phyloP scores from a whole-genome alignment of 2,797 vertebrate species.

The Rhinatrema bivittatum region DNA sequence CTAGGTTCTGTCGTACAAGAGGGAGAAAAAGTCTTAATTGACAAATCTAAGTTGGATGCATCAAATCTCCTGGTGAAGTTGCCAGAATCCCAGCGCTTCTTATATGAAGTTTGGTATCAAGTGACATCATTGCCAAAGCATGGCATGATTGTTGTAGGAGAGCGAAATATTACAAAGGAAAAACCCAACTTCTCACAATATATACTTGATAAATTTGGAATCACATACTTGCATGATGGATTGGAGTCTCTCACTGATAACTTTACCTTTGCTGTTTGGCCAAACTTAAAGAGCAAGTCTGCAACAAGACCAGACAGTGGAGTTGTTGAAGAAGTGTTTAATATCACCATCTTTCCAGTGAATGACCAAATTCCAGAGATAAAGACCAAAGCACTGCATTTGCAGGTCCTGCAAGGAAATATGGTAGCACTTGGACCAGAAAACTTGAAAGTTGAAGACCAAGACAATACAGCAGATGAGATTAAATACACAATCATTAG shows the following conservation, averaged over 20 bases:
- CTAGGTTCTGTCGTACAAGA: conserved; percentile 73
- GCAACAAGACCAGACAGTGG: conserved; percentile 51
- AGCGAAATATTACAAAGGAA: conserved; percentile 74
- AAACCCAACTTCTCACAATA: conserved; percentile 85
- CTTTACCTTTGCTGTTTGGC: conserved; percentile 74
- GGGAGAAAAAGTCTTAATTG: conserved; percentile 70
- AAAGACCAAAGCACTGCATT: conserved; percentile 71
- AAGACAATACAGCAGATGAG: conserved; percentile 71
- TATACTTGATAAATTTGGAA: conserved; percentile 74
- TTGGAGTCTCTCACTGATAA: conserved; percentile 71
- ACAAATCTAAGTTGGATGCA: conserved; percentile 71
- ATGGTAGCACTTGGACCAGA: conserved; percentile 53
- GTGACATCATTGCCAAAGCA: conserved; percentile 68
- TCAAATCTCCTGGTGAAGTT: conserved; percentile 76
- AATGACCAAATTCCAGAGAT: conserved; percentile 80
- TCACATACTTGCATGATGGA: conserved; percentile 76
- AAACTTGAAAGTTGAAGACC: conserved; percentile 72
- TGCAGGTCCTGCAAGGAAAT: conserved; percentile 73
- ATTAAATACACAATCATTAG: conserved; percentile 72
- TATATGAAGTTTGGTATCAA: conserved; percentile 82
- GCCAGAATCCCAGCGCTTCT: conserved; percentile 51
- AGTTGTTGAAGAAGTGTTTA: conserved; percentile 73
- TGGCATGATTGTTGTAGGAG: conserved; percentile 69
- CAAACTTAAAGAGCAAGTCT: conserved; percentile 71
- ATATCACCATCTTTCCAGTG: conserved; percentile 69